These are phyloP conservation scores for Barbus barbus DNA, from an alignment of 2,113 vertebrate genomes.

Conservation along the genomic window DNA sequence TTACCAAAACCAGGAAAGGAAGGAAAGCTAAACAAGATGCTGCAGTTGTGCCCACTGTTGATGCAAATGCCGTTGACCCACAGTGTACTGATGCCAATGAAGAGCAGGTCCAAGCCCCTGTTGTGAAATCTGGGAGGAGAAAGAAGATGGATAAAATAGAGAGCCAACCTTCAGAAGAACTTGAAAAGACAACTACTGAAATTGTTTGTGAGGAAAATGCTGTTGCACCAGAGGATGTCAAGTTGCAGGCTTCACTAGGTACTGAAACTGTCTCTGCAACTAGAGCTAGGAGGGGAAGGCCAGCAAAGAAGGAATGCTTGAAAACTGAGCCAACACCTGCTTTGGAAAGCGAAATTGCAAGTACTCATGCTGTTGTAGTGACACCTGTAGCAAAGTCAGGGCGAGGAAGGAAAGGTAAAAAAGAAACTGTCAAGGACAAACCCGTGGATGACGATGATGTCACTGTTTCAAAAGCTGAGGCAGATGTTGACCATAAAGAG, in stretches of 20 bases:
- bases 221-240: not conserved
- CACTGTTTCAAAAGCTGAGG: not conserved
- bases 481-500: not conserved
- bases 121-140: not conserved
- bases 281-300: slow-evolving; percentile 26
- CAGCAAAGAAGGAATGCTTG: slow-evolving; percentile 3
- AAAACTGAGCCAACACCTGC: not conserved
- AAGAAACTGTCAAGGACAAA: slow-evolving; percentile 1
- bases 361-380: not conserved
- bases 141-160: not conserved
- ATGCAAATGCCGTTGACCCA: not conserved
- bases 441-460: slow-evolving; percentile 13
- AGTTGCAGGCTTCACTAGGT: slow-evolving; percentile 5
- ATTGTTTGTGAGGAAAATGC: not conserved
- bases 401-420: slow-evolving; percentile 38
- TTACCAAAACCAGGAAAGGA: slow-evolving; percentile 37
- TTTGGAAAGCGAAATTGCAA: not conserved
- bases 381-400: slow-evolving; percentile 35
- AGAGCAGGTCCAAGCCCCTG: not conserved
- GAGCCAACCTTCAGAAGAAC: slow-evolving; percentile 7
- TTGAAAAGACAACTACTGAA: not conserved
- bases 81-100: not conserved
- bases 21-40: slow-evolving; percentile 53
- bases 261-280: slow-evolving; percentile 1
- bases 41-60: not conserved